Conservation (phyloP, 2,113 vertebrate genomes). For the Urocolius indicus region DNA sequence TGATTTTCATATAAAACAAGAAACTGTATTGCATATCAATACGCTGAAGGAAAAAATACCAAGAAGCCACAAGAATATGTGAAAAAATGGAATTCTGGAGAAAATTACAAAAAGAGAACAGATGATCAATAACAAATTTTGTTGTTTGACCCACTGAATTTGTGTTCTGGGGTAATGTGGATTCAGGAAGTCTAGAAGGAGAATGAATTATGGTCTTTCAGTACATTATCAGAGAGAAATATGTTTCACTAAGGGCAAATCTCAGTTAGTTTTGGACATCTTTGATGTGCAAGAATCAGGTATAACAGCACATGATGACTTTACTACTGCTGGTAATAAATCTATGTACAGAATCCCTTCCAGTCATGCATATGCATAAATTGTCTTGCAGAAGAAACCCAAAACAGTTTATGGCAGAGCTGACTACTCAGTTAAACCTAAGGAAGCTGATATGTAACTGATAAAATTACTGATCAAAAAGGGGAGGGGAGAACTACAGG, state of each 20-base stretch:
- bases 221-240: not conserved
- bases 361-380: accelerated
- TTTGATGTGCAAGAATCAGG: not conserved
- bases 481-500: not conserved
- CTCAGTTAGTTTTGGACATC: not conserved
- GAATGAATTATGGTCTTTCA: not conserved
- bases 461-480: not conserved
- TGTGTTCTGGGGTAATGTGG: not conserved
- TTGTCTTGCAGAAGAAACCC: not conserved
- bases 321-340: not conserved
- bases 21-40: not conserved
- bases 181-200: not conserved
- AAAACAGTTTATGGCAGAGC: not conserved
- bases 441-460: not conserved
- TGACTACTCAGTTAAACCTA: not conserved
- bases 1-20: not conserved
- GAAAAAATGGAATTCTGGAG: not conserved
- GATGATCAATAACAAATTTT: not conserved
- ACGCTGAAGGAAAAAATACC: not conserved
- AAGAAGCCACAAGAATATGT: not conserved
- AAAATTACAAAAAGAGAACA: not conserved
- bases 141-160: not conserved
- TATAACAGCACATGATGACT: not conserved
- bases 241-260: not conserved
- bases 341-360: not conserved